Evolutionary conservation across 2,113 vertebrate genomes (phyloP), one percentile per base, ranked within the genome.

Genomic region (Varanus salvator): DNA sequence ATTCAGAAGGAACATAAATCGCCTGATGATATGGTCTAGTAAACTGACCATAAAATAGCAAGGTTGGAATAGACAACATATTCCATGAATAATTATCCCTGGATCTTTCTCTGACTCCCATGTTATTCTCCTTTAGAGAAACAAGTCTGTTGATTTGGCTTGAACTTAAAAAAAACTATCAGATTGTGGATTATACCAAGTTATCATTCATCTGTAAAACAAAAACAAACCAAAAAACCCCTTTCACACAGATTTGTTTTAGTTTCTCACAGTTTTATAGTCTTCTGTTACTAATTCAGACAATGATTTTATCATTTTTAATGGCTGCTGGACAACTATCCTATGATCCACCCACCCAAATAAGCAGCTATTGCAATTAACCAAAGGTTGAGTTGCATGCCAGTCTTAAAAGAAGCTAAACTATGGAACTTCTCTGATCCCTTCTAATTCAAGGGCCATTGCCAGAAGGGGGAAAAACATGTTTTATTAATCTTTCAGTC

Each of bases 31-130:
- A 84, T 3, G 57, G 90, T 34, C 86, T n/a, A 80, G 78, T 2
- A 84, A 90, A 71, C 81, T 74, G 89, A 92, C 94, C 88, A 78
- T 93, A 92, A 93, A 95, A 88, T 87, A n/a, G 85, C 87, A 89
- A 88, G 84, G 60, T 69, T 76, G 74, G 74, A 77, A 93, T 87
- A 75, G 80, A 71, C 90, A 90, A 80, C 68, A 52, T 85, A 92
- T 84, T 92, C 77, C 38, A 90, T 80, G 60, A 93, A 87, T 72
- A 68, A 93, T 92, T 78, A 86, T 91, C 84, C 80, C 84, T 68
- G 82, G 17, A 80, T 91, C 95, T 91, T 29, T 88, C 83, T 93
- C 85, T 85, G 87, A 68, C 84, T 9, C 31, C 91, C 48, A 88
- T 31, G 89, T 83, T 86, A 89, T 6, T 27, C 92, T 87, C 29